phyloP scores from a whole-genome alignment of 1,140 invertebrate species.

The Gryllus bimaculatus region DNA sequence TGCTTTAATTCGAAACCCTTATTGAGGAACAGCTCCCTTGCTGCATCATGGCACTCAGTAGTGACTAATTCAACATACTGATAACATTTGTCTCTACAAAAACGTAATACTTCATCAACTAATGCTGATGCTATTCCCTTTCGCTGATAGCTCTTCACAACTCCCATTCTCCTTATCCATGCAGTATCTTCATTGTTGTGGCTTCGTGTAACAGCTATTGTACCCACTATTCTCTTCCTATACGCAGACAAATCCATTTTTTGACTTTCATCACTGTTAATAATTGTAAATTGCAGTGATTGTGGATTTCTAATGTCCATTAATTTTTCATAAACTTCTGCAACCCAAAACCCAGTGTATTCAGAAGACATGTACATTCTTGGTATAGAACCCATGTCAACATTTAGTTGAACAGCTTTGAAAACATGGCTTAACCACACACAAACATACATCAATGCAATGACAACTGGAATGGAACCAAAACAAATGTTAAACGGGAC shows the following conservation, averaged over 20 bases:
- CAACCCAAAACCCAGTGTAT: slow-evolving; percentile 43
- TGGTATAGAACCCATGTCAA: slow-evolving; percentile 33
- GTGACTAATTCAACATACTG: slow-evolving; percentile 38
- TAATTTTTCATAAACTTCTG: slow-evolving; percentile 37
- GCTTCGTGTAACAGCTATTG: slow-evolving; percentile 36
- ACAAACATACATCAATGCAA: slow-evolving; percentile 35
- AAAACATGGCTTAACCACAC: slow-evolving; percentile 36
- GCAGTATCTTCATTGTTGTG: slow-evolving; percentile 36
- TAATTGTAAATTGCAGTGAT: slow-evolving; percentile 32
- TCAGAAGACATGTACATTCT: slow-evolving; percentile 36
- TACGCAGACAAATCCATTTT: slow-evolving; percentile 29
- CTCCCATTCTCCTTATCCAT: slow-evolving; percentile 43
- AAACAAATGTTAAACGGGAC: slow-evolving; percentile 39
- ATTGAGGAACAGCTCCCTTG: slow-evolving; percentile 39
- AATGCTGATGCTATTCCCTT: slow-evolving; percentile 38
- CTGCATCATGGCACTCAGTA: slow-evolving; percentile 42
- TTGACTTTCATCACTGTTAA: slow-evolving; percentile 32
- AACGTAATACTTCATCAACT: slow-evolving; percentile 37
- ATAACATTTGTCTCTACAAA: slow-evolving; percentile 40
- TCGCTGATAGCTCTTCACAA: slow-evolving; percentile 36
- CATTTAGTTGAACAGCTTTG: slow-evolving; percentile 35
- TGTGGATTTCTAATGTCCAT: slow-evolving; percentile 27
- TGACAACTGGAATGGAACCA: slow-evolving; percentile 36
- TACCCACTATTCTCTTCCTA: slow-evolving; percentile 37
- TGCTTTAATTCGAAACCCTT: slow-evolving; percentile 43